Percentiles rank a stretch among this genome's conserved stretches.
phyloP scores from a whole-genome alignment of 2,797 vertebrate species.

The Coluber constrictor region DNA sequence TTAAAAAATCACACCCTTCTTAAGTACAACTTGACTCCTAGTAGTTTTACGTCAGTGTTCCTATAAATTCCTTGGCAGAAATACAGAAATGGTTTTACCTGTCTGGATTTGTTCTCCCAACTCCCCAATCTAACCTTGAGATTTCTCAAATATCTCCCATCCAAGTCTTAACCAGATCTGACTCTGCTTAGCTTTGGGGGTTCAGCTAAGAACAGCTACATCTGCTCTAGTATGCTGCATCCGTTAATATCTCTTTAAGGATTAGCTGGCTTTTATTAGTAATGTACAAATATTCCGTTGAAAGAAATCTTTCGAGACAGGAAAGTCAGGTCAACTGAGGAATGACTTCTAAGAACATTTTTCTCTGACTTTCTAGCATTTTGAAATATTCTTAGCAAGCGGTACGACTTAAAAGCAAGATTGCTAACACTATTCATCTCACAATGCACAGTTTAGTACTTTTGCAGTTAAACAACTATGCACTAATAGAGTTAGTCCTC shows the following conservation, averaged over 20 bases:
- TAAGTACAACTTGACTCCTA: not conserved
- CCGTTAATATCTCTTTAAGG: not conserved
- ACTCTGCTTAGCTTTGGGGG: not conserved
- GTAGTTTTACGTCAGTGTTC: not conserved
- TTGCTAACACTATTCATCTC: not conserved
- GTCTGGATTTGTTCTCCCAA: not conserved
- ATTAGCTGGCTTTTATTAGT: not conserved
- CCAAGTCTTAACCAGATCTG: not conserved
- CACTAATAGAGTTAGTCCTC: no score
- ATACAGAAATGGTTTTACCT: not conserved
- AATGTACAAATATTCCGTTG: not conserved
- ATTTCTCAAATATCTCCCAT: not conserved
- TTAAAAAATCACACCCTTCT: not conserved
- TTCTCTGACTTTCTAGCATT: not conserved
- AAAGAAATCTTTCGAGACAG: not conserved
- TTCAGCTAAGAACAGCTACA: not conserved
- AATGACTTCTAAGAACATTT: not conserved
- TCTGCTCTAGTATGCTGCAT: not conserved
- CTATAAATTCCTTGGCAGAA: not conserved
- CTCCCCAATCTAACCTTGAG: not conserved
- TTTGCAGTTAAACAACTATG: no score
- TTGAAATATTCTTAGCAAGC: not conserved
- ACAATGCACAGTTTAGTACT: no score
- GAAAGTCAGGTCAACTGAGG: not conserved
- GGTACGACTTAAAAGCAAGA: not conserved